phyloP scores from a whole-genome alignment of 2,888 invertebrate genomes.

The Archips xylosteana region DNA sequence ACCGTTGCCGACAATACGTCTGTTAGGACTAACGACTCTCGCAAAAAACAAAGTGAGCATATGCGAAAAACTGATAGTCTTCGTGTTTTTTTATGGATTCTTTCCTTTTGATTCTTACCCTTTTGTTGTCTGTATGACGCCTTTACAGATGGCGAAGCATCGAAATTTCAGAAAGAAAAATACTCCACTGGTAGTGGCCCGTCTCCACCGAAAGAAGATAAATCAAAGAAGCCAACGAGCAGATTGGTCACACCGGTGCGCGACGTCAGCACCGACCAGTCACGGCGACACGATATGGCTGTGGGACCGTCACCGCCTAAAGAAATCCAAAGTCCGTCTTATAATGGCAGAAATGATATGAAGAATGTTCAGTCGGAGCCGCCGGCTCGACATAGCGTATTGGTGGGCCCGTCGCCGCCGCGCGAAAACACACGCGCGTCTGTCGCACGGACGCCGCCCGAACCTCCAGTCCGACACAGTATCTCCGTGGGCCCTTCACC shows the following conservation, averaged over 20 bases:
- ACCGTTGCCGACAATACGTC: conserved; percentile 49
- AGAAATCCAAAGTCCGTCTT: conserved; percentile 52
- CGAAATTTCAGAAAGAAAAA: conserved; percentile 67
- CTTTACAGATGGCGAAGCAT: conserved; percentile 55
- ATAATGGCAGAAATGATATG: conserved; percentile 3
- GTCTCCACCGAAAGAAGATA: conserved; percentile 84
- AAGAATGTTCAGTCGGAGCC: conserved; percentile 44
- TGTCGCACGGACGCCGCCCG: conserved; percentile 42
- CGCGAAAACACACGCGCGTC: conserved; percentile 53
- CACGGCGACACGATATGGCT: conserved; percentile 68
- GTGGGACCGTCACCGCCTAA: conserved; percentile 77
- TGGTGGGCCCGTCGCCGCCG: conserved; percentile 73
- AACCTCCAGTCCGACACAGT: conserved; percentile 24
- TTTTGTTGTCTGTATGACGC: neutral
- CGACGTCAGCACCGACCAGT: conserved; percentile 55
- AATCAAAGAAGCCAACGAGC: conserved; percentile 53
- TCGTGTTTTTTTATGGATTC: too few relatives aligned
- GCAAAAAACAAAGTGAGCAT: conserved; percentile 86
- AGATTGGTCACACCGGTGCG: conserved; percentile 79
- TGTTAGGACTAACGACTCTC: conserved; percentile 56
- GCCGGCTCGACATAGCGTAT: conserved; percentile 64
- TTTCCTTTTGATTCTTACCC: too few relatives aligned
- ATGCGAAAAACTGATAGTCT: too few relatives aligned
- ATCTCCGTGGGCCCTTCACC: conserved; percentile 44
- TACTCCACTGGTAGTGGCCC: conserved; percentile 87